Conservation (phyloP, 35 echinoderm and acorn worm species). For the Eucidaris tribuloides region DNA sequence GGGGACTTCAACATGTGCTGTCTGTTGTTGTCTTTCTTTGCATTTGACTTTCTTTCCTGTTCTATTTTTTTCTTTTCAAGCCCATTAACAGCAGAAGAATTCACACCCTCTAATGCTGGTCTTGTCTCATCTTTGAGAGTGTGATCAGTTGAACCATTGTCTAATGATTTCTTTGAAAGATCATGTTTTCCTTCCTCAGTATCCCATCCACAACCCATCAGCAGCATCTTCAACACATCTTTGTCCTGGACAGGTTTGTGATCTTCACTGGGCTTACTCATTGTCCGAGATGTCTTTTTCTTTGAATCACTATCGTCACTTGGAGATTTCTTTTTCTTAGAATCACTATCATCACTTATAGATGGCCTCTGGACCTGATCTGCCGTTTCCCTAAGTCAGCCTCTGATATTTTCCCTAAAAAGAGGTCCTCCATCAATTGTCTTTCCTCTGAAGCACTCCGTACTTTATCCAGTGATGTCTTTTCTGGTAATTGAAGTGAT, state of each 20-base stretch:
- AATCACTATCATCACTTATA: conserved; percentile 26
- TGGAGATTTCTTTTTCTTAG: conserved; percentile 10
- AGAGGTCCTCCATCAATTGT: conserved; percentile 74
- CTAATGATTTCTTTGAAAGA: neutral
- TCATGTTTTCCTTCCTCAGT: neutral
- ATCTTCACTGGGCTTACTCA: neutral
- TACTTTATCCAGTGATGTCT: conserved; percentile 10
- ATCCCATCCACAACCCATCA: neutral
- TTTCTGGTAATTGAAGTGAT: too few species aligned
- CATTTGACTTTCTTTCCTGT: neutral
- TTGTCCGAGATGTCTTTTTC: neutral
- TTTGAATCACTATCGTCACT: neutral
- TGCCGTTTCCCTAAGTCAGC: neutral
- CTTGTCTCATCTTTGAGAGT: neutral
- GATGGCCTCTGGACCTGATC: neutral
- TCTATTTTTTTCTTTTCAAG: conserved; percentile 8
- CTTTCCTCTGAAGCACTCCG: conserved; percentile 31
- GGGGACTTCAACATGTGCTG: conserved; percentile 8
- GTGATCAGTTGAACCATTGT: neutral
- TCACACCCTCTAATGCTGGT: neutral
- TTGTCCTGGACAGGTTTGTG: neutral
- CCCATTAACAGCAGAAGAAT: neutral
- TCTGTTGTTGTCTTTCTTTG: neutral
- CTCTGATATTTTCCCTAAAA: conserved; percentile 44
- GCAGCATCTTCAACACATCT: conserved; percentile 9